Percentiles rank a stretch among this genome's conserved stretches.
These are phyloP conservation scores for Sphinx pinastri DNA, from an alignment of 2,888 invertebrate genomes.

Conservation along the genomic window DNA sequence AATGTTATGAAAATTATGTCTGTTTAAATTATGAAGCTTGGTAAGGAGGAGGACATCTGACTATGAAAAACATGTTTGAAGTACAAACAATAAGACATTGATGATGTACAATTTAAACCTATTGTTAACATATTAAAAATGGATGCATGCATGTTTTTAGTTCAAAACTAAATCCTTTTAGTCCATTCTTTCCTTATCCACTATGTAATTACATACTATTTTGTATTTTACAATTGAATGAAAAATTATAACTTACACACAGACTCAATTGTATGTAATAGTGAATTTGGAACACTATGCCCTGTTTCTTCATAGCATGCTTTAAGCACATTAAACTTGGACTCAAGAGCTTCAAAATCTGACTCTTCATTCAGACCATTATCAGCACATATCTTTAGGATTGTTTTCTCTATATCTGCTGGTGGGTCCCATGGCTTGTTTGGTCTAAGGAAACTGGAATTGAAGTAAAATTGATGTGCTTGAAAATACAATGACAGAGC, in stretches of 20 bases:
- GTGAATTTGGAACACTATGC: slow-evolving; percentile 92
- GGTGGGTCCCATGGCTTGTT: slow-evolving; percentile 90
- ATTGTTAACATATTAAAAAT: too few species aligned
- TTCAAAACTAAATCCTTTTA: too few species aligned
- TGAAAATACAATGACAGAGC: too few species aligned
- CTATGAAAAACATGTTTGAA: too few species aligned
- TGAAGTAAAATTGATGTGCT: too few species aligned
- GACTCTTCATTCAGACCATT: slow-evolving; percentile 78
- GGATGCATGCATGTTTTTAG: too few species aligned
- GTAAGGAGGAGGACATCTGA: too few species aligned
- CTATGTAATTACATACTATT: background rate
- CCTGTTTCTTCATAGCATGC: slow-evolving; percentile 89
- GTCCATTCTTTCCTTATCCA: too few species aligned
- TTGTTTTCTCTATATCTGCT: slow-evolving; percentile 83
- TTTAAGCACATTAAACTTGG: slow-evolving; percentile 88
- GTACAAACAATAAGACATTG: too few species aligned
- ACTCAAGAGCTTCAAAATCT: slow-evolving; percentile 73
- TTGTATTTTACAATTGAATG: background rate
- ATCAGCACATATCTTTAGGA: slow-evolving; percentile 85
- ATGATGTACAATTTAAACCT: too few species aligned
- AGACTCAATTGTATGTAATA: slow-evolving; percentile 89
- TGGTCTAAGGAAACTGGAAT: slow-evolving; percentile 89
- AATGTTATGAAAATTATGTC: background rate
- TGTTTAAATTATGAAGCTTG: background rate
- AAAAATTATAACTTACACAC: slow-evolving; percentile 80